phyloP scores from a whole-genome alignment of 2,888 invertebrate species.

The Tricholauxania praeusta region DNA sequence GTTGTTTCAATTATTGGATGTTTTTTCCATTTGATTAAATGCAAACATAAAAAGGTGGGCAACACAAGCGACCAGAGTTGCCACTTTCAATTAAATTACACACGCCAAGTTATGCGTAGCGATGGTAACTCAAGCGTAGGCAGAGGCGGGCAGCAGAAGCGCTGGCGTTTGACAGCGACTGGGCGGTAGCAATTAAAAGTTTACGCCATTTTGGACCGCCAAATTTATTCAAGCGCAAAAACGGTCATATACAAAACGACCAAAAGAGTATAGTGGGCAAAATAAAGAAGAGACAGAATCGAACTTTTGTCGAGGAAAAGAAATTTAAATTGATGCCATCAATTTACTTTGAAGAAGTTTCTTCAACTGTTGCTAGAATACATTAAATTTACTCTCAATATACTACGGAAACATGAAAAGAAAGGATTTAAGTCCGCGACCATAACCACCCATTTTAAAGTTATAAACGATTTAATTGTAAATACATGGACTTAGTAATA shows the following conservation, averaged over 20 bases:
- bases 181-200: conserved; percentile 53
- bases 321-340: not conserved
- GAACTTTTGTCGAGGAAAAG: not conserved
- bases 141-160: not conserved
- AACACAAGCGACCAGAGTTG: conserved; percentile 16
- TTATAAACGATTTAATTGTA: too few species aligned
- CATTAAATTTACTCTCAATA: too few species aligned
- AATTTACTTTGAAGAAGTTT: too few species aligned
- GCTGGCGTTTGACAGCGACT: conserved; percentile 10
- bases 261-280: not conserved
- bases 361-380: too few species aligned
- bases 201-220: conserved; percentile 46
- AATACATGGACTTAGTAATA: too few species aligned
- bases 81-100: conserved; percentile 29
- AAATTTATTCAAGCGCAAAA: conserved; percentile 7
- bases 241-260: not conserved
- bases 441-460: not conserved
- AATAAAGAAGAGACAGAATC: not conserved
- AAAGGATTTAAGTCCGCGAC: too few species aligned
- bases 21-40: conserved; percentile 64
- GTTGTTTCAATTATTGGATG: conserved; percentile 32
- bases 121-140: not conserved
- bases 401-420: too few species aligned
- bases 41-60: conserved; percentile 57
- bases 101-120: conserved; percentile 4